Conservation (phyloP, 2,888 invertebrate genomes). For the Patella pellucida region DNA sequence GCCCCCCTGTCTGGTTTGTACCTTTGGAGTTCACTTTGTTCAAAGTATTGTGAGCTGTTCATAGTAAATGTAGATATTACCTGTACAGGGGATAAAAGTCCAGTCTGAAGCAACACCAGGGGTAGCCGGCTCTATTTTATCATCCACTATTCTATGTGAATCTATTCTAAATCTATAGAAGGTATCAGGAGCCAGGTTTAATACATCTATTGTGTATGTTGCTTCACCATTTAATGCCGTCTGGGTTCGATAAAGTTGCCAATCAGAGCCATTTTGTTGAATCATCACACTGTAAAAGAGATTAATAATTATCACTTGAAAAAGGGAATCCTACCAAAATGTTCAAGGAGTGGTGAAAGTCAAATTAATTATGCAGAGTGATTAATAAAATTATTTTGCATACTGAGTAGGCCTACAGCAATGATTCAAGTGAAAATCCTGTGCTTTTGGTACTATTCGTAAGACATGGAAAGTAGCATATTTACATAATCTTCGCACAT, state of each 20-base stretch:
- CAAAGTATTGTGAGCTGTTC: too few relatives aligned
- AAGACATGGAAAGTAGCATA: too few relatives aligned
- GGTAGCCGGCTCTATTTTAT: conserved; percentile 40
- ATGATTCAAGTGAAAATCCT: too few relatives aligned
- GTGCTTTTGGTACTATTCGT: too few relatives aligned
- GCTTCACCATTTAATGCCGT: conserved; percentile 12
- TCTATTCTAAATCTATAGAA: conserved; percentile 51
- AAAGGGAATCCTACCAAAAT: neutral
- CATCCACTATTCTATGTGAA: conserved; percentile 42
- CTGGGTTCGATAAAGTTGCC: neutral
- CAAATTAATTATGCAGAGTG: too few relatives aligned
- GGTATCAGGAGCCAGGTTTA: conserved; percentile 36
- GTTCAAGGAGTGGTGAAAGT: too few relatives aligned
- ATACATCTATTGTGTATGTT: conserved; percentile 27
- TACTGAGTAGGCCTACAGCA: too few relatives aligned
- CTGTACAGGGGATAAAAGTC: conserved; percentile 43
- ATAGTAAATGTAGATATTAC: conserved; percentile 29
- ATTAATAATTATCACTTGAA: neutral
- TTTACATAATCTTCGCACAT: too few relatives aligned
- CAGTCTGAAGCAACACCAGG: conserved; percentile 33
- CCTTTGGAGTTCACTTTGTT: too few relatives aligned
- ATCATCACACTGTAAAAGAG: conserved; percentile 21
- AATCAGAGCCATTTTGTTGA: conserved; percentile 11
- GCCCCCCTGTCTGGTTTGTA: too few relatives aligned
- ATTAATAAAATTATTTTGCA: too few relatives aligned